Evolutionary conservation across 2,113 vertebrate genomes (phyloP), one percentile per base, ranked within the genome.

Genomic region (Dromiciops gliroides): DNA sequence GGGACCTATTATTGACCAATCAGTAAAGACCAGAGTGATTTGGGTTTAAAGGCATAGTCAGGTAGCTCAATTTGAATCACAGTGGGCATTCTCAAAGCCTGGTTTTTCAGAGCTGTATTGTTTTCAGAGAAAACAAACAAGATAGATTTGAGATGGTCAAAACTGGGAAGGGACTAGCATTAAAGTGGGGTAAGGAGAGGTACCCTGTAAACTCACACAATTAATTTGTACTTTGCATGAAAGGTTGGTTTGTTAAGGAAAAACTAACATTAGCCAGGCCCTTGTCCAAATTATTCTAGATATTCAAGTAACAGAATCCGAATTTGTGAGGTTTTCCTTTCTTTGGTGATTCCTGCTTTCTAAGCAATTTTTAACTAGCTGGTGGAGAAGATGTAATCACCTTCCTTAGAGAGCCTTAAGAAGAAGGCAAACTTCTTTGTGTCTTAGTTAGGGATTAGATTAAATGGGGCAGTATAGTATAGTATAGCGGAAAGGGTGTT

Each of bases 311-410:
- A 37, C 8, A 95, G 95, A 94, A 37, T 83, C 94, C 94, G n/a
- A 94, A 93, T 90, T 92, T 51, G 90, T 94, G 90, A 93, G 94
- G 19, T 91, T 97, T 95, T 96, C 89, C 60, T 56, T 90, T 95
- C 48, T 91, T 95, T 95, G 90, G 83, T 91, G 96, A 97, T 94
- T 93, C 89, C 48, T 93, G 11, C 44, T 50, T 97, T 56, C 90
- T 24, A 16, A 93, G 95, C 95, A n/a, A 90, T 83, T 23, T 44
- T 44, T 83, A 97, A 97, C 95, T 95, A 96, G 95, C 95, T 93
- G 50, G 91, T 94, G 91, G 94, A 96, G 97, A 96, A 96, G 92
- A 94, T 53, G 92, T 91, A 97, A 97, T 98, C 96, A 96, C 95
- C 96, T 96, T 94, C 93, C 91, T 48, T 37, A 47, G 95, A 94